Evolutionary conservation across 2,113 vertebrate genomes (phyloP).

Genomic region (Vidua chalybeata): DNA sequence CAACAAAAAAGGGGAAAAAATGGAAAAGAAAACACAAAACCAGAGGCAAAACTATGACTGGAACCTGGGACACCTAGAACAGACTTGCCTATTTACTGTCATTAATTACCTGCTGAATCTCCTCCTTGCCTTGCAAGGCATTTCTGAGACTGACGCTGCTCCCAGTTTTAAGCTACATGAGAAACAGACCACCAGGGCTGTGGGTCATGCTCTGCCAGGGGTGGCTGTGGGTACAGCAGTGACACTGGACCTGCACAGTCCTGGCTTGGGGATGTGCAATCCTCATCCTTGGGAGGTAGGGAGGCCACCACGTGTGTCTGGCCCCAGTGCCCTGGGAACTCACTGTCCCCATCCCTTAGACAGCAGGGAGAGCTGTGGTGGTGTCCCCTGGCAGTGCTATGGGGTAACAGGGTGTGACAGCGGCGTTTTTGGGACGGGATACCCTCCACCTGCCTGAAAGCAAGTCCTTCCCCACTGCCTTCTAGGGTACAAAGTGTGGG

Average conservation of each 20-base stretch:
- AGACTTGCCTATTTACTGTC: neutral
- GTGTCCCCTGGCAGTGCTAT: neutral
- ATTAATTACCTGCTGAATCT: neutral
- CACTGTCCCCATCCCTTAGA: neutral
- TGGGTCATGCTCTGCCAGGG: neutral
- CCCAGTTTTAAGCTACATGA: neutral
- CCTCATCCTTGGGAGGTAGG: neutral
- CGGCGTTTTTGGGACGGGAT: accelerated
- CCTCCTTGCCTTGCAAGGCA: neutral
- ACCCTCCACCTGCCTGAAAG: neutral
- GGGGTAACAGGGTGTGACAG: neutral
- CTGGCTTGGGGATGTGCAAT: accelerated
- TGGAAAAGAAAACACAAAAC: neutral
- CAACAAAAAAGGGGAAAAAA: neutral
- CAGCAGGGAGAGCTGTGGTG: accelerated
- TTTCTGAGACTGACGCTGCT: neutral
- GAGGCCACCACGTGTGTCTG: accelerated
- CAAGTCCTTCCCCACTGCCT: neutral
- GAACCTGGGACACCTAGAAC: neutral
- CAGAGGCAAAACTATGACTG: neutral
- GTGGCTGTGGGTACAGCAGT: neutral
- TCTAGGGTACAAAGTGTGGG: neutral
- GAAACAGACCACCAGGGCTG: neutral
- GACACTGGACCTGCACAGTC: accelerated
- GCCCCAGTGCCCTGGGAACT: neutral